These are phyloP conservation scores for Xiphophorus birchmanni DNA, from an alignment of 2,797 vertebrate genomes.

Conservation along the genomic window DNA sequence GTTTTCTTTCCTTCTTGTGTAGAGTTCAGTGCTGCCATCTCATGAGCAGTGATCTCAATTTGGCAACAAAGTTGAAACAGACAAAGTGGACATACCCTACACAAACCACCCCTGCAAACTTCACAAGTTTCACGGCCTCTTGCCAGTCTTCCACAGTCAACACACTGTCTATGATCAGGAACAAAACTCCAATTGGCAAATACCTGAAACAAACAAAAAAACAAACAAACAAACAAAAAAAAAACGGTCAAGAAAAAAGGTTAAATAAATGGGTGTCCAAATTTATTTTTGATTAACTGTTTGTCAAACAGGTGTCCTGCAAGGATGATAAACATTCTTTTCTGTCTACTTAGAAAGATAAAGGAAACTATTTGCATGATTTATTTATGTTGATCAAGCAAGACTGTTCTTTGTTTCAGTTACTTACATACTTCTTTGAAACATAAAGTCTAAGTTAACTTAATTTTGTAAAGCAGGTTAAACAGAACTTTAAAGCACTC, in stretches of 20 bases:
- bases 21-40: background rate
- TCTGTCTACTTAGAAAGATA: too few species aligned
- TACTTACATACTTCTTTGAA: too few species aligned
- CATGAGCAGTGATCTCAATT: background rate
- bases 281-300: background rate
- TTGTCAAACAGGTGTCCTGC: background rate
- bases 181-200: background rate
- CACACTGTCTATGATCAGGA: background rate
- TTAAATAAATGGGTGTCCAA: background rate
- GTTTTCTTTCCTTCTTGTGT: background rate
- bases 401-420: too few species aligned
- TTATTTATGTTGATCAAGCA: too few species aligned
- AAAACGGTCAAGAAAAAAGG: background rate
- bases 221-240: too few species aligned
- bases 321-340: too few species aligned
- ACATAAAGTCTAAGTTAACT: too few species aligned
- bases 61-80: background rate
- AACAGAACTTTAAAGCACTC: too few species aligned
- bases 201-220: constrained; percentile 6
- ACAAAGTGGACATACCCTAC: background rate
- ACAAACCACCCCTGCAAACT: background rate
- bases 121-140: background rate
- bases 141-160: background rate
- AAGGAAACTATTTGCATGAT: too few species aligned
- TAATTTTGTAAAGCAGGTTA: too few species aligned